Percentiles rank a stretch among this genome's conserved stretches.
Conservation (phyloP, 2,113 vertebrate genomes). For the Phyllopteryx taeniolatus region DNA sequence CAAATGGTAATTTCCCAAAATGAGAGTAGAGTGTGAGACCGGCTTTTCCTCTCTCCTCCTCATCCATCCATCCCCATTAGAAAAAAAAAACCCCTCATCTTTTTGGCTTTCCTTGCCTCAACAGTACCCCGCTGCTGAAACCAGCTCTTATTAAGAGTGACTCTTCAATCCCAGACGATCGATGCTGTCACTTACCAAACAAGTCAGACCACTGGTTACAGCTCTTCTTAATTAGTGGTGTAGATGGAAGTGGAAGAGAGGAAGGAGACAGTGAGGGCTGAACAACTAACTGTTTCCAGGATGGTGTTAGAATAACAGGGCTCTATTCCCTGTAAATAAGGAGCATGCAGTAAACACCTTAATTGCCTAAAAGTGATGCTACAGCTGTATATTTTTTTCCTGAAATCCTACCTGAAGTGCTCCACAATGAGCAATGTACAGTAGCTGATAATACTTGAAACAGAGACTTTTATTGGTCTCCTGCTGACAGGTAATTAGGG, state of each 20-base stretch:
- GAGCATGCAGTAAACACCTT: conserved; percentile 21
- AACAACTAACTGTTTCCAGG: conserved; percentile 15
- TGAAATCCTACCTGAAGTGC: conserved; percentile 17
- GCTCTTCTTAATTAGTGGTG: conserved; percentile 56
- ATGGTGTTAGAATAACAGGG: conserved; percentile 9
- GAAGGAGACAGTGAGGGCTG: background rate
- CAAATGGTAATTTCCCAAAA: conserved; percentile 55
- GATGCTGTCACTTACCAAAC: conserved; percentile 64
- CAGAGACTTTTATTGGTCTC: conserved; percentile 11
- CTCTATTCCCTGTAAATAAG: conserved; percentile 19
- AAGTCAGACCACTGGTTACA: conserved; percentile 67
- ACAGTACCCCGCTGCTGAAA: conserved; percentile 45
- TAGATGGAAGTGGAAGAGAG: conserved; percentile 23
- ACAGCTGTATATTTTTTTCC: conserved; percentile 22
- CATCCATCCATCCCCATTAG: conserved; percentile 68
- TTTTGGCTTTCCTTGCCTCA: conserved; percentile 11
- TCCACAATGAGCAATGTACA: conserved; percentile 11
- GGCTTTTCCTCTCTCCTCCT: conserved; percentile 42
- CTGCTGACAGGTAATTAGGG: background rate
- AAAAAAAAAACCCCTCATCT: conserved; percentile 39
- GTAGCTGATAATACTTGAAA: conserved; percentile 13
- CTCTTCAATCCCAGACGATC: conserved; percentile 70
- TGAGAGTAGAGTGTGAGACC: conserved; percentile 37
- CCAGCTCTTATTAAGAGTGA: conserved; percentile 65
- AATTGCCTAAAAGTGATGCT: conserved; percentile 13